Conservation (phyloP, 2,797 vertebrate genomes). For the Rhinella marina region DNA sequence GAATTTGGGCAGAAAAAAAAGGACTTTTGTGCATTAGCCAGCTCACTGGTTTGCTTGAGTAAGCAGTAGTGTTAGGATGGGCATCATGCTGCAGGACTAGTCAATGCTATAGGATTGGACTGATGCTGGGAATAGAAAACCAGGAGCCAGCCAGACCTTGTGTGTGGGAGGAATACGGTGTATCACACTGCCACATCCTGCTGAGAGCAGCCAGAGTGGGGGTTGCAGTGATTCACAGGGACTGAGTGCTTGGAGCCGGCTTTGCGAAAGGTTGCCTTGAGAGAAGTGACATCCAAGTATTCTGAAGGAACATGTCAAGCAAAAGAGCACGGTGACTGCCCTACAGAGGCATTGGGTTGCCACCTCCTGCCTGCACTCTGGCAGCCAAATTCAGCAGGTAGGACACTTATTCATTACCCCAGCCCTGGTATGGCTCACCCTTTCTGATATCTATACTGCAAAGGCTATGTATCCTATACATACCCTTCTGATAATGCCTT, state of each 20-base stretch:
- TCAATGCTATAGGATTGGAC: slow-evolving; percentile 19
- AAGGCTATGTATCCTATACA: slow-evolving; percentile 1
- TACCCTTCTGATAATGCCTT: background rate
- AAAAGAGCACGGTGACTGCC: slow-evolving; percentile 41
- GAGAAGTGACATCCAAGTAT: slow-evolving; percentile 37
- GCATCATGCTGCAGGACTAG: slow-evolving; percentile 35
- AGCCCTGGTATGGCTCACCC: background rate
- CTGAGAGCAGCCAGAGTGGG: slow-evolving; percentile 53
- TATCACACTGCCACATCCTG: slow-evolving; percentile 48
- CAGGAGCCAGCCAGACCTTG: slow-evolving; percentile 57
- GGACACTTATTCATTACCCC: slow-evolving; percentile 4
- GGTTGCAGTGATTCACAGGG: slow-evolving; percentile 55
- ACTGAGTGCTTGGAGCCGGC: slow-evolving; percentile 25
- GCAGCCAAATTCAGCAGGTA: slow-evolving; percentile 60
- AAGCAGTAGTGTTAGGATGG: background rate
- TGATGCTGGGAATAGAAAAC: slow-evolving; percentile 50
- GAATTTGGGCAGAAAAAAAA: slow-evolving; percentile 18
- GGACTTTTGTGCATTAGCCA: background rate
- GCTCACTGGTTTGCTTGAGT: slow-evolving; percentile 14
- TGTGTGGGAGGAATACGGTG: slow-evolving; percentile 59
- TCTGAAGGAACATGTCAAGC: slow-evolving; percentile 31
- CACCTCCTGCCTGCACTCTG: slow-evolving; percentile 52
- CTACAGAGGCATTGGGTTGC: slow-evolving; percentile 39
- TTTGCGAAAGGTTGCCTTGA: slow-evolving; percentile 21
- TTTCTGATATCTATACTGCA: background rate